Percentiles rank a stretch among this genome's conserved stretches.
Evolutionary conservation across 1,140 invertebrate genomes (phyloP).

Genomic region (Cepaea nemoralis): DNA sequence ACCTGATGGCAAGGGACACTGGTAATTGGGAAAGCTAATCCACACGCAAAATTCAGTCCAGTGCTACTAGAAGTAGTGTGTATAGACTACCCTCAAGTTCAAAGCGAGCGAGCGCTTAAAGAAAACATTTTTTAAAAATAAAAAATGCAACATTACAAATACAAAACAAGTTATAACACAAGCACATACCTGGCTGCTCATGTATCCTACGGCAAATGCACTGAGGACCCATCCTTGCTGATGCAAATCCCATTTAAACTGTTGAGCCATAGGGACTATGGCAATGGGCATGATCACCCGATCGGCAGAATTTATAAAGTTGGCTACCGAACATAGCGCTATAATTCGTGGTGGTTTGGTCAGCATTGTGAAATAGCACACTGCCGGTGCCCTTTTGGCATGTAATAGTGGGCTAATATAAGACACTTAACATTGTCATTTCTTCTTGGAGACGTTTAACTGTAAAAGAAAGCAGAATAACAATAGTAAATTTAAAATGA

Average conservation of each 20-base stretch:
- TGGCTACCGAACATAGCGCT: slow-evolving; percentile 81
- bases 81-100: no score
- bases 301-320: slow-evolving; percentile 86
- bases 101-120: no score
- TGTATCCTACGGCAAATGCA: slow-evolving; percentile 85
- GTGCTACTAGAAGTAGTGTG: no score
- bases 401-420: not conserved
- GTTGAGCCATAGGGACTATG: slow-evolving; percentile 82
- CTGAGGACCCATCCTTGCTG: slow-evolving; percentile 85
- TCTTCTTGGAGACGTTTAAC: not conserved
- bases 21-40: no score
- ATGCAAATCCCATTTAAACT: slow-evolving; percentile 82
- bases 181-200: slow-evolving; percentile 84
- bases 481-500: no score
- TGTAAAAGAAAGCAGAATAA: no score
- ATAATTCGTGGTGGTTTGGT: slow-evolving; percentile 75
- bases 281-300: slow-evolving; percentile 86
- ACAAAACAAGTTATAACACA: no score
- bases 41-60: no score
- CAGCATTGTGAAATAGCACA: slow-evolving; percentile 51
- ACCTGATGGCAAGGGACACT: no score
- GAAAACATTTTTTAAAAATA: no score
- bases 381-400: not conserved
- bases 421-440: not conserved
- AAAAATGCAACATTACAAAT: no score